These are phyloP conservation scores for Actinernus sp. DNA, from an alignment of 92 coral and sea anemone genomes.

Conservation along the genomic window DNA sequence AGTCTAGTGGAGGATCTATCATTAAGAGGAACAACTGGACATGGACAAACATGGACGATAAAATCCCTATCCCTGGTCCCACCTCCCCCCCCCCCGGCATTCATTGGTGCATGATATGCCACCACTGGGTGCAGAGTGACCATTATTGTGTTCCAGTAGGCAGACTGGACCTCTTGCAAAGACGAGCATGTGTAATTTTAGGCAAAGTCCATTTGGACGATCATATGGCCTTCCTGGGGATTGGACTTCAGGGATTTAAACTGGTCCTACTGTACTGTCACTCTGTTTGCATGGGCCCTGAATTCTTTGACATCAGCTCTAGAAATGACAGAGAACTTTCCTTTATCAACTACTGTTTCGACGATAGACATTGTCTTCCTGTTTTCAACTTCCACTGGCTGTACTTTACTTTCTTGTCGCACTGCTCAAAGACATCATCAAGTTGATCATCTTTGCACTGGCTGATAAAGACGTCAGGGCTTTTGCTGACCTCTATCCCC, in stretches of 20 bases:
- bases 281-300: conserved; percentile 34
- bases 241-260: conserved; percentile 24
- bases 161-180: conserved; percentile 49
- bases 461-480: conserved; percentile 36
- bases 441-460: conserved; percentile 2
- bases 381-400: conserved; percentile 52
- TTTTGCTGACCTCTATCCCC: conserved; percentile 4
- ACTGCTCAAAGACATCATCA: neutral
- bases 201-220: conserved; percentile 24
- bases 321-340: too few relatives aligned
- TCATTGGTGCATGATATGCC: too few relatives aligned
- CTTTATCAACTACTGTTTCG: conserved; percentile 9
- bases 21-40: too few relatives aligned
- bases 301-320: too few relatives aligned
- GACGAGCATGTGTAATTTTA: conserved; percentile 52
- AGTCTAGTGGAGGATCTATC: too few relatives aligned
- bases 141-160: conserved; percentile 67
- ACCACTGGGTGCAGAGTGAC: conserved; percentile 62
- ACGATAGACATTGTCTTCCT: conserved; percentile 53
- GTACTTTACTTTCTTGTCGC: conserved; percentile 3
- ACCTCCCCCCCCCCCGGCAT: too few relatives aligned
- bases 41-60: too few relatives aligned
- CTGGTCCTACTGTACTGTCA: conserved; percentile 45
- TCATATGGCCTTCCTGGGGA: conserved; percentile 28
- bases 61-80: too few relatives aligned